A percentile compares a stretch with the other conserved stretches of the same genome.
phyloP scores from a whole-genome alignment of 2,888 invertebrate genomes.

The Phyllotreta striolata region DNA sequence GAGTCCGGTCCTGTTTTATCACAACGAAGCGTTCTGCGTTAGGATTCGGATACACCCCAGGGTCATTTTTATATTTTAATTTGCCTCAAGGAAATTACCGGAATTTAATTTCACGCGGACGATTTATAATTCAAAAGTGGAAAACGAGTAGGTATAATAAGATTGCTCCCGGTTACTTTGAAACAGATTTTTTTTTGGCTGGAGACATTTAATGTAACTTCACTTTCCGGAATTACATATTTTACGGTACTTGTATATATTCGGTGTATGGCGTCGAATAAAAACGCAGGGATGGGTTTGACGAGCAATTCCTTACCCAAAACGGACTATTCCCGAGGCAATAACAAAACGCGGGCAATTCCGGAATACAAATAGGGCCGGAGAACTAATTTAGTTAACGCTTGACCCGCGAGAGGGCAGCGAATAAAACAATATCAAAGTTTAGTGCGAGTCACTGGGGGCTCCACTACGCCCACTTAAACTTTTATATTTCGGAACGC shows the following conservation, averaged over 20 bases:
- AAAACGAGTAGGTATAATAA: constrained; percentile 3
- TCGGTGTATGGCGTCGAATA: constrained; percentile 14
- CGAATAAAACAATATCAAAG: constrained; percentile 63
- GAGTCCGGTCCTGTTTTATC: not conserved
- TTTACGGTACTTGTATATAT: no score
- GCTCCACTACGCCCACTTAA: constrained; percentile 50
- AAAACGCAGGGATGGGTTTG: constrained; percentile 40
- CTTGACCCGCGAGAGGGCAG: constrained; percentile 59
- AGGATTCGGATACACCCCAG: constrained; percentile 29
- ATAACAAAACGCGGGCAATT: constrained; percentile 58
- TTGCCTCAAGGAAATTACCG: constrained; percentile 30
- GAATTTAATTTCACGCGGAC: constrained; percentile 30
- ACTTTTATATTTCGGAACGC: constrained; percentile 48
- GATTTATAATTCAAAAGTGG: constrained; percentile 31
- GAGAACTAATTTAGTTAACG: constrained; percentile 61
- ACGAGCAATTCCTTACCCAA: constrained; percentile 52
- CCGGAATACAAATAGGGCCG: constrained; percentile 61
- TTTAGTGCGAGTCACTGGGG: constrained; percentile 59
- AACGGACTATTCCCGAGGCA: constrained; percentile 55
- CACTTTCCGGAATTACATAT: no score
- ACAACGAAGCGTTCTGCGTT: constrained; percentile 23
- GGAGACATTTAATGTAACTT: not conserved
- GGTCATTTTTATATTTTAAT: constrained; percentile 38
- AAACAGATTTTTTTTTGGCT: constrained; percentile 12
- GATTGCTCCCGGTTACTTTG: constrained; percentile 16